These are phyloP conservation scores for Amblyjoppa fuscipennis DNA, from an alignment of 2,888 invertebrate genomes.

Conservation along the genomic window DNA sequence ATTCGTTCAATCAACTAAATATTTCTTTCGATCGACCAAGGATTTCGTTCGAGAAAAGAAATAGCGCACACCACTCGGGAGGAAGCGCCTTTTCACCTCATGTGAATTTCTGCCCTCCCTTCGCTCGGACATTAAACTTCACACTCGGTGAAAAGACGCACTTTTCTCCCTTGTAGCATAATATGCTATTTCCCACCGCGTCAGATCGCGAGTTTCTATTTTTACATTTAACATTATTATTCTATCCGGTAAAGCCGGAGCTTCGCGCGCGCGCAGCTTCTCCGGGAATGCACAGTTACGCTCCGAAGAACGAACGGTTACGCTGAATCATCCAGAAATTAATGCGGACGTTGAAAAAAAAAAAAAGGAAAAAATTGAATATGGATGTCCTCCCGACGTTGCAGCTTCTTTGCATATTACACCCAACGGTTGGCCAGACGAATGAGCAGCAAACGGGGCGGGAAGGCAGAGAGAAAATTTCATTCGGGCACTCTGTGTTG, in stretches of 20 bases:
- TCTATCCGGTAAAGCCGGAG: neutral
- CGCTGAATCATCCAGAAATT: constrained; percentile 45
- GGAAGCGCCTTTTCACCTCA: no score
- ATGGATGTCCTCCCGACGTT: constrained; percentile 50
- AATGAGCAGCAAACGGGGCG: constrained; percentile 40
- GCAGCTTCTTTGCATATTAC: constrained; percentile 65
- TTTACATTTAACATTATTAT: constrained; percentile 34
- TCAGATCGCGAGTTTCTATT: neutral
- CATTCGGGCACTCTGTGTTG: constrained; percentile 22
- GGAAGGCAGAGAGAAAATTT: constrained; percentile 45
- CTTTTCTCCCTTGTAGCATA: no score
- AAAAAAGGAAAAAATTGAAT: constrained; percentile 51
- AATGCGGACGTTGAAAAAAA: constrained; percentile 32
- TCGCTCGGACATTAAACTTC: no score
- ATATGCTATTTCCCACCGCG: neutral
- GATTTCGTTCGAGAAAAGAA: no score
- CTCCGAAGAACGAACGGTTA: constrained; percentile 26
- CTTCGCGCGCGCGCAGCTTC: neutral
- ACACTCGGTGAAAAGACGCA: no score
- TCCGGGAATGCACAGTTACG: constrained; percentile 3
- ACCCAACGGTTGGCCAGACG: constrained; percentile 39
- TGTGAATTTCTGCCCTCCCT: no score
- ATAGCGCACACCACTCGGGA: no score
- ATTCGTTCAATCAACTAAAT: no score
- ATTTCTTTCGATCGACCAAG: no score